Base-by-base conservation (phyloP, 2,113 vertebrate species). In the Australoheros scitulus region DNA sequence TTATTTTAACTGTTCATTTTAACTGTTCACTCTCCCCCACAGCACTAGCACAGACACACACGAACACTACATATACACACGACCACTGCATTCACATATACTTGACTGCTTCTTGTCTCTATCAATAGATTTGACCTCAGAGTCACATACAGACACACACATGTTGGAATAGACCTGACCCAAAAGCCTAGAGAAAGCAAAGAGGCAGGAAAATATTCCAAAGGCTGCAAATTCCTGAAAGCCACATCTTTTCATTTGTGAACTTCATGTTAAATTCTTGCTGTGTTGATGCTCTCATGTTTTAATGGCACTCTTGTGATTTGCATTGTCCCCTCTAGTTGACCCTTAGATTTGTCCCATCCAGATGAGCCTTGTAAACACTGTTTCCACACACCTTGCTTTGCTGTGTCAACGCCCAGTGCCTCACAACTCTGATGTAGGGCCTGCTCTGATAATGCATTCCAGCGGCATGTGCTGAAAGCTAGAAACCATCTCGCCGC, bases 391-490 rank as follows among this genome's bases (percentile, higher is more conserved):
- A 94, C 94, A 93, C 96, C 95, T 94, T 91, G 3, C 93, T 93
- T 83, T 78, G 55, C 94, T 84, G 88, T 93, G 93, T 96, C 93
- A 95, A 96, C 96, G 95, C 93, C 90, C 88, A 32, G 76, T n/a
- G 38, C 90, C 83, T 93, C 93, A 60, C 89, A 91, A 68, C 92
- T 88, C 95, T 94, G 96, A 95, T 93, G 84, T 88, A 87, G 85
- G 92, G 70, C 80, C 79, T 68, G 93, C 85, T 70, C 82, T 80
- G 80, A 94, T 91, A 78, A 88, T 89, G 92, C 94, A 94, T 95
- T 96, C 94, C 87, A 94, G 81, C 84, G 84, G 84, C 87, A 74
- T 36, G 94, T 95, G 97, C 95, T 96, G 96, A 97, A 97, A 97
- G 97, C 96, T 94, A 95, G 86, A 95, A 96, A 96, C 93, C 95